Percentiles rank a stretch among this genome's conserved stretches.
phyloP scores from a whole-genome alignment of 2,888 invertebrate species.

The Anthophora plumipes region DNA sequence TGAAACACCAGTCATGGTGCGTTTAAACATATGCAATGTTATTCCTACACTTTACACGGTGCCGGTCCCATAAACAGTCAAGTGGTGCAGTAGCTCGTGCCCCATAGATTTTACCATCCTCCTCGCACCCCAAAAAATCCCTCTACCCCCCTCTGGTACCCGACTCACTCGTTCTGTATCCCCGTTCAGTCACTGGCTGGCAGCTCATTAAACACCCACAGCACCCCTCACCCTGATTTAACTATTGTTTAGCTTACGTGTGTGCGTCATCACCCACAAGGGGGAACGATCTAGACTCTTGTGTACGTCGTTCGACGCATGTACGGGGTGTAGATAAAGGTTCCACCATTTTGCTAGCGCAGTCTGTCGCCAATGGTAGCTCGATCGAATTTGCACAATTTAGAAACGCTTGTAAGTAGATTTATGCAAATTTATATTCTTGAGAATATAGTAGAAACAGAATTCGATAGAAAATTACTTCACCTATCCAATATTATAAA shows the following conservation, averaged over 20 bases:
- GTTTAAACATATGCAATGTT: conserved; percentile 77
- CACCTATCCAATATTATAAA: too few species aligned
- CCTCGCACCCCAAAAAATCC: conserved; percentile 58
- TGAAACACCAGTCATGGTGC: conserved; percentile 25
- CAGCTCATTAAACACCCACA: conserved; percentile 84
- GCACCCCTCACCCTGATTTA: conserved; percentile 82
- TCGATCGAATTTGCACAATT: background rate
- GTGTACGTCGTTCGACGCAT: conserved; percentile 33
- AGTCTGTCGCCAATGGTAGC: conserved; percentile 31
- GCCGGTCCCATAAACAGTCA: conserved; percentile 78
- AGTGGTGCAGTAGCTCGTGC: conserved; percentile 79
- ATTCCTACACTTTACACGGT: conserved; percentile 80
- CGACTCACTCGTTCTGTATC: conserved; percentile 46
- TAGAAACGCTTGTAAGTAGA: background rate
- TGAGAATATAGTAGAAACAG: too few species aligned
- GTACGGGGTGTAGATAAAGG: conserved; percentile 34
- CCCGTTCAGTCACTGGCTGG: conserved; percentile 75
- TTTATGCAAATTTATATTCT: too few species aligned
- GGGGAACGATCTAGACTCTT: conserved; percentile 37
- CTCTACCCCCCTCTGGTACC: conserved; percentile 36
- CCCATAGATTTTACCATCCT: conserved; percentile 70
- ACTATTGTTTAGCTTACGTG: conserved; percentile 80
- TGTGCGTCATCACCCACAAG: conserved; percentile 66
- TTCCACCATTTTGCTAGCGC: conserved; percentile 41
- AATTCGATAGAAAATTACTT: too few species aligned